Conservation (phyloP, 1,140 invertebrate genomes). For the Drosophila gunungcola region DNA sequence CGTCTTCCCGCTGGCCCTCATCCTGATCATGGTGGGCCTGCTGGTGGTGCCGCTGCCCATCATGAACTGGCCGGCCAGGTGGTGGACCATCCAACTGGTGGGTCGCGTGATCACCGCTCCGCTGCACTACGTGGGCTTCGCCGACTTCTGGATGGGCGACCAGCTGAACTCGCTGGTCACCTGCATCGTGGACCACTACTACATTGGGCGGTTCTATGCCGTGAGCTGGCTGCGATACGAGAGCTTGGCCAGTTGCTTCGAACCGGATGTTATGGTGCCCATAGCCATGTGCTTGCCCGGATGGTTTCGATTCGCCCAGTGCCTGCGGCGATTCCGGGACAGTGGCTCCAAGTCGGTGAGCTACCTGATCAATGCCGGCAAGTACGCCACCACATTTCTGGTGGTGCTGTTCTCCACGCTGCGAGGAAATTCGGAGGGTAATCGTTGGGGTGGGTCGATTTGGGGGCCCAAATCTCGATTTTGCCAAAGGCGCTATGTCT, state of each 20-base stretch:
- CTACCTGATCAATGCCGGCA: conserved; percentile 92
- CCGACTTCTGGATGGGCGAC: conserved; percentile 97
- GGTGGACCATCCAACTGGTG: conserved; percentile 80
- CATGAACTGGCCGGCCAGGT: conserved; percentile 87
- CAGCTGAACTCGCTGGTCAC: conserved; percentile 93
- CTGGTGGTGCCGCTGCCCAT: conserved; percentile 89
- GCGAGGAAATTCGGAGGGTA: conserved; percentile 52
- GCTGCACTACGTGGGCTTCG: conserved; percentile 94
- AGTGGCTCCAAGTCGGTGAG: conserved; percentile 88
- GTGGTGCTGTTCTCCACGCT: conserved; percentile 87
- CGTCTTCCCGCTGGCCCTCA: conserved; percentile 87
- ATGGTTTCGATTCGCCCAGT: conserved; percentile 95
- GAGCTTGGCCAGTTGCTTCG: conserved; percentile 74
- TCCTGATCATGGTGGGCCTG: conserved; percentile 87
- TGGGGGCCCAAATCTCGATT: too few relatives aligned
- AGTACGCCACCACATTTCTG: conserved; percentile 93
- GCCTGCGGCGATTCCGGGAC: conserved; percentile 89
- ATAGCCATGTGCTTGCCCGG: conserved; percentile 92
- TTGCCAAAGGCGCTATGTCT: too few relatives aligned
- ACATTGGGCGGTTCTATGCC: conserved; percentile 89
- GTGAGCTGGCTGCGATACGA: conserved; percentile 85
- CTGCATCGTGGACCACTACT: conserved; percentile 93
- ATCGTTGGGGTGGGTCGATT: too few relatives aligned
- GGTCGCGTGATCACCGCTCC: conserved; percentile 91
- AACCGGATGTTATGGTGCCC: conserved; percentile 79